A percentile compares a stretch with the other conserved stretches of the same genome.
Evolutionary conservation across 2,113 vertebrate species (phyloP).

Genomic region (Cephalopterus ornatus): DNA sequence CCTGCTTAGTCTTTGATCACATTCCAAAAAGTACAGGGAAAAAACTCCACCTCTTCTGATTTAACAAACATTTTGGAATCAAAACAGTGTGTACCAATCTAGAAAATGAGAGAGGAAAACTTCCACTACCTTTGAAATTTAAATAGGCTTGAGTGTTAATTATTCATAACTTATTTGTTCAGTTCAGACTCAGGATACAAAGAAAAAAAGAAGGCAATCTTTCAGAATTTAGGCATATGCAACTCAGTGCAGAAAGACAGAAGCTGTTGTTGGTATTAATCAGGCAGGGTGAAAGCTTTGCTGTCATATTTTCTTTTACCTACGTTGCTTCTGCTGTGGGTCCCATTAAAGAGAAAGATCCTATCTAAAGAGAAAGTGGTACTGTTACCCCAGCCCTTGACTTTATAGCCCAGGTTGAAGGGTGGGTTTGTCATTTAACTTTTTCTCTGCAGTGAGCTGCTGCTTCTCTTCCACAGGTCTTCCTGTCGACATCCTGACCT

Average conservation of each 20-base stretch:
- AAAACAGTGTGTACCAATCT: conserved; percentile 36
- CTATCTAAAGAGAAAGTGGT: background rate
- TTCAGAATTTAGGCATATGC: background rate
- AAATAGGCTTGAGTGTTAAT: conserved; percentile 27
- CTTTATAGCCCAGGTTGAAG: background rate
- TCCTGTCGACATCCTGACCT: background rate
- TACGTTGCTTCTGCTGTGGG: background rate
- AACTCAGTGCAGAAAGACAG: background rate
- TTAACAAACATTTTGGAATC: conserved; percentile 39
- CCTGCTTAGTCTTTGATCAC: conserved; percentile 4
- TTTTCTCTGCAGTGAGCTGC: background rate
- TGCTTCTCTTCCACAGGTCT: background rate
- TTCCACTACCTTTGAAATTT: conserved; percentile 48
- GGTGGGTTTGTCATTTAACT: background rate
- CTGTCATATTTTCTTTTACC: background rate
- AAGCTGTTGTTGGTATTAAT: background rate
- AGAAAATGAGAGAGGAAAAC: conserved; percentile 27
- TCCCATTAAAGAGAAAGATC: background rate
- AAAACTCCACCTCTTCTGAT: background rate
- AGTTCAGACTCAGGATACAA: background rate
- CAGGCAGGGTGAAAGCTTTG: background rate
- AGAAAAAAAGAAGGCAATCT: background rate
- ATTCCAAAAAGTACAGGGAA: background rate
- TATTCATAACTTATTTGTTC: conserved; percentile 48
- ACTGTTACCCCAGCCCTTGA: background rate